phyloP scores from a whole-genome alignment of 1,140 invertebrate genomes.

The Drosophila mauritiana region DNA sequence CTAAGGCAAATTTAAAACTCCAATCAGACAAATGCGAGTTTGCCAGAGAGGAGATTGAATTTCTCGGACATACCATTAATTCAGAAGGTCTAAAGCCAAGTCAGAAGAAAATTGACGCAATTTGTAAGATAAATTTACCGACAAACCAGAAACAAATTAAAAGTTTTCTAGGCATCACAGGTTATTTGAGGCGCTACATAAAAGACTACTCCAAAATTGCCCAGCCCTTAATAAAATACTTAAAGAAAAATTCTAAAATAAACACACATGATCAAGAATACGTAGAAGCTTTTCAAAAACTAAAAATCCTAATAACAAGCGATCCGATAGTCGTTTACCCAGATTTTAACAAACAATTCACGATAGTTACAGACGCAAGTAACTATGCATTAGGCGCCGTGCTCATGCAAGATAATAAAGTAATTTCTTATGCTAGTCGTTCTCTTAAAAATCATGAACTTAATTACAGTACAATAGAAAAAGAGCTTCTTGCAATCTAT shows the following conservation, averaged over 20 bases:
- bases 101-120: too few species aligned
- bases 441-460: constrained; percentile 1
- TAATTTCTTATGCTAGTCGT: not conserved
- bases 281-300: constrained; percentile 9
- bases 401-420: constrained; percentile 10
- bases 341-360: constrained; percentile 30
- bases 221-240: too few species aligned
- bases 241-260: constrained; percentile 11
- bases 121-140: too few species aligned
- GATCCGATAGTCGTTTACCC: constrained; percentile 5
- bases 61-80: too few species aligned
- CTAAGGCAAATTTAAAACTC: constrained; percentile 1
- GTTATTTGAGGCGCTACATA: too few species aligned
- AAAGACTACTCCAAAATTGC: too few species aligned
- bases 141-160: too few species aligned
- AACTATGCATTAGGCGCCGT: constrained; percentile 30
- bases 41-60: constrained; percentile 1
- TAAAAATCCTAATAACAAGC: constrained; percentile 3
- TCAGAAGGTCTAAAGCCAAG: too few species aligned
- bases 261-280: constrained; percentile 2
- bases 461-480: constrained; percentile 19
- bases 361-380: constrained; percentile 24
- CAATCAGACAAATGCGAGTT: constrained; percentile 2
- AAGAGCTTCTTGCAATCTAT: too few species aligned
- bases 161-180: too few species aligned